Conservation (phyloP, 2,113 vertebrate genomes). For the Malurus alboscapulatus region DNA sequence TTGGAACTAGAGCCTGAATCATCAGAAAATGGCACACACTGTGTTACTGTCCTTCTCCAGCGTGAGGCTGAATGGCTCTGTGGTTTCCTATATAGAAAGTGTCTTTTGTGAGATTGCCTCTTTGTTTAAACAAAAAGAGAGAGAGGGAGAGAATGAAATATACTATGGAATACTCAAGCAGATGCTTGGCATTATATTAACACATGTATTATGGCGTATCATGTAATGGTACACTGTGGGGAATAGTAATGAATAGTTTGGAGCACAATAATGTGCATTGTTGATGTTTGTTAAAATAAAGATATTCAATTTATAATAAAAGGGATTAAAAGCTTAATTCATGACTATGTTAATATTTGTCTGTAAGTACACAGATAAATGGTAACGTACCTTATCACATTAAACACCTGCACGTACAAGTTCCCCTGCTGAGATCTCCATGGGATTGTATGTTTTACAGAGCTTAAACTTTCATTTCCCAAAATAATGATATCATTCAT, state of each 20-base stretch:
- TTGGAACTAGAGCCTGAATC: background rate
- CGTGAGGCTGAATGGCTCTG: conserved; percentile 1
- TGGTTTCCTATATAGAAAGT: conserved; percentile 42
- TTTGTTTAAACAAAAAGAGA: conserved; percentile 72
- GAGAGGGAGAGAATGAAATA: conserved; percentile 63
- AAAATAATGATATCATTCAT: conserved; percentile 87
- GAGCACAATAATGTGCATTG: conserved; percentile 80
- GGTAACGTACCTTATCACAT: conserved; percentile 86
- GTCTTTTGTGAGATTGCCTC: conserved; percentile 64
- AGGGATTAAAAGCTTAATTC: conserved; percentile 93
- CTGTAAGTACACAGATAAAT: conserved; percentile 89
- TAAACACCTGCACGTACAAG: conserved; percentile 85
- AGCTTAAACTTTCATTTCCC: conserved; percentile 86
- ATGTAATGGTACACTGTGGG: conserved; percentile 79
- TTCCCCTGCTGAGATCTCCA: conserved; percentile 83
- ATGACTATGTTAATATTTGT: conserved; percentile 92
- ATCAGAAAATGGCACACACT: background rate
- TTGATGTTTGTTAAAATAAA: conserved; percentile 92
- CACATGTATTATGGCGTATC: conserved; percentile 80
- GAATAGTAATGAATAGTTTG: conserved; percentile 81
- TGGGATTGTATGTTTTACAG: conserved; percentile 80
- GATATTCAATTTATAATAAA: conserved; percentile 92
- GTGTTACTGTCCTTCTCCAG: conserved; percentile 12
- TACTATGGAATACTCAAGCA: conserved; percentile 68
- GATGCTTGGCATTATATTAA: conserved; percentile 76